Evolutionary conservation across 2,888 invertebrate genomes (phyloP).

Genomic region (Scaptomyza reducta): DNA sequence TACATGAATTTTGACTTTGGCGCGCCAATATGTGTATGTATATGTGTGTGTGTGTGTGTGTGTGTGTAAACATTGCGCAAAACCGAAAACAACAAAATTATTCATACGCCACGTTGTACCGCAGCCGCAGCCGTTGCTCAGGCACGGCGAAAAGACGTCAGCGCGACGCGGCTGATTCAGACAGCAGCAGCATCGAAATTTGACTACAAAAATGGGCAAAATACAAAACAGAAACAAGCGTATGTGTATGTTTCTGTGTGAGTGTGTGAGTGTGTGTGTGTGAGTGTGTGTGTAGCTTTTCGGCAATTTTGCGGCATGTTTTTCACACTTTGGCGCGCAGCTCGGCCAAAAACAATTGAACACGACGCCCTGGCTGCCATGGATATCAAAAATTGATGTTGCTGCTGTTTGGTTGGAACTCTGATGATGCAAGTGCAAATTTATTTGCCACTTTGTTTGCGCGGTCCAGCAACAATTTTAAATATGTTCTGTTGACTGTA

Average conservation of each 20-base stretch:
- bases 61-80: slow-evolving; percentile 75
- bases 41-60: slow-evolving; percentile 15
- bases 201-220: slow-evolving; percentile 77
- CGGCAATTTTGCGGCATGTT: slow-evolving; percentile 74
- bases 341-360: slow-evolving; percentile 69
- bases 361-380: slow-evolving; percentile 70
- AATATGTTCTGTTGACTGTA: slow-evolving; percentile 48
- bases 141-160: slow-evolving; percentile 58
- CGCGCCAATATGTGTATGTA: slow-evolving; percentile 31
- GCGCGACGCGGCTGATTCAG: slow-evolving; percentile 67
- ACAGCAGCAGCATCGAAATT: slow-evolving; percentile 65
- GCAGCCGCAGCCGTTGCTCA: slow-evolving; percentile 31
- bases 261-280: slow-evolving; percentile 13
- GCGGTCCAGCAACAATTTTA: slow-evolving; percentile 47
- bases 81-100: slow-evolving; percentile 65
- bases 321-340: slow-evolving; percentile 73
- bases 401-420: slow-evolving; percentile 21
- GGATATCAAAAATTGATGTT: slow-evolving; percentile 46
- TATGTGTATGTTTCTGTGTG: slow-evolving; percentile 12
- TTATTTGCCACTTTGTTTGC: slow-evolving; percentile 74
- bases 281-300: slow-evolving; percentile 22
- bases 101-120: slow-evolving; percentile 76
- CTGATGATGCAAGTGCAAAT: slow-evolving; percentile 76
- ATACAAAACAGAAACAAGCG: slow-evolving; percentile 63
- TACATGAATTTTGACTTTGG: slow-evolving; percentile 77